phyloP scores from a whole-genome alignment of 2,113 vertebrate species.

The Anguilla japonica region DNA sequence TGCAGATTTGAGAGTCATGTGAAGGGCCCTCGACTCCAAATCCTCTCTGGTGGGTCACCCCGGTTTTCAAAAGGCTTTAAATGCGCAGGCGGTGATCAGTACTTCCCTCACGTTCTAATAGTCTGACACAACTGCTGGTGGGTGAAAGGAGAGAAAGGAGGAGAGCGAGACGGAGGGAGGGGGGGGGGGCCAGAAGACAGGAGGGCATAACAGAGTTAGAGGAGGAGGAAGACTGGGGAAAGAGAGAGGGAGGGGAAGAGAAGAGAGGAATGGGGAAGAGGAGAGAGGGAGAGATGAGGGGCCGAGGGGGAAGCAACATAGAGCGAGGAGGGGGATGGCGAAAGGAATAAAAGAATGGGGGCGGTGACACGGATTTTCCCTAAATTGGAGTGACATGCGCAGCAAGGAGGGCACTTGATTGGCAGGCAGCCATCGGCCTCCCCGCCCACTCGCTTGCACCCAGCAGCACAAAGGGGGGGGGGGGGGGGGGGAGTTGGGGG shows the following conservation, averaged over 20 bases:
- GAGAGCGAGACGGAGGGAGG: constrained; percentile 1
- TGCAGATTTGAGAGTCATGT: constrained; percentile 96
- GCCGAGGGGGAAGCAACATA: not conserved
- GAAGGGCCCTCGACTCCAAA: constrained; percentile 88
- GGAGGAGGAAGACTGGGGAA: not conserved
- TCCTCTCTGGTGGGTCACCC: constrained; percentile 90
- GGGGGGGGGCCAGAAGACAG: constrained; percentile 3
- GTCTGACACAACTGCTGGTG: constrained; percentile 86
- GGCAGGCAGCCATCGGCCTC: constrained; percentile 68
- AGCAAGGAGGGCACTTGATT: constrained; percentile 68
- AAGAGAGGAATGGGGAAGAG: constrained; percentile 3
- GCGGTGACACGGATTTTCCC: constrained; percentile 73
- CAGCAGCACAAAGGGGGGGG: constrained; percentile 8
- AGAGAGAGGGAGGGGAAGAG: not conserved
- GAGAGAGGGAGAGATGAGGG: not conserved
- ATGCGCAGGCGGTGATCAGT: constrained; percentile 85
- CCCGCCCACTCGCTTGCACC: constrained; percentile 61
- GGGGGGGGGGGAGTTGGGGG: constrained; percentile 45
- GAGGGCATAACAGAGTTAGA: too few relatives aligned
- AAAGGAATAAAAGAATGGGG: not conserved
- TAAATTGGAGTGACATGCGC: constrained; percentile 81
- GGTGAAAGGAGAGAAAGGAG: constrained; percentile 69
- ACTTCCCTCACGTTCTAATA: constrained; percentile 93
- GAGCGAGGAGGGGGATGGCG: not conserved
- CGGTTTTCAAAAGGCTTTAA: constrained; percentile 91